Percentiles rank a stretch among this genome's conserved stretches.
phyloP scores from a whole-genome alignment of 2,888 invertebrate genomes.

The Drosophila melanocephala region DNA sequence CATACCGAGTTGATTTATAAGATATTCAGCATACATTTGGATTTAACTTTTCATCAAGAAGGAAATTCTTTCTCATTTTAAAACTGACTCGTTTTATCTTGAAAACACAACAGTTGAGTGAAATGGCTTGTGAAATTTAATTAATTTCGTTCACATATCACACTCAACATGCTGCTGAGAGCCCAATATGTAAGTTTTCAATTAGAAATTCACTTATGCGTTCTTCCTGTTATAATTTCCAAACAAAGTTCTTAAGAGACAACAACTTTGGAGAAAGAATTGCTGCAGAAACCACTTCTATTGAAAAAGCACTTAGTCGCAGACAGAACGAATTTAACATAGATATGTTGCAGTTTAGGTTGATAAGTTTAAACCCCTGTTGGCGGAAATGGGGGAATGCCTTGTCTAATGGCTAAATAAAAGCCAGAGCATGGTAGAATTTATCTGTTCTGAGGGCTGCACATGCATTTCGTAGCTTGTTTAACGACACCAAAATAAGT shows the following conservation, averaged over 20 bases:
- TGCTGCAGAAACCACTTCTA: conserved; percentile 45
- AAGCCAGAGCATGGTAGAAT: conserved; percentile 23
- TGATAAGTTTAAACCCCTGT: conserved; percentile 23
- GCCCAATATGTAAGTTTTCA: conserved; percentile 45
- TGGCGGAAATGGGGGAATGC: neutral
- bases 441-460: conserved; percentile 47
- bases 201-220: conserved; percentile 55
- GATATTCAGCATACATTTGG: conserved; percentile 20
- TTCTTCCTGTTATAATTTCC: conserved; percentile 32
- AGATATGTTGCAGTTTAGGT: conserved; percentile 34
- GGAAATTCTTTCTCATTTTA: neutral
- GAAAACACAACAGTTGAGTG: conserved; percentile 14
- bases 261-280: conserved; percentile 35
- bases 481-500: conserved; percentile 66
- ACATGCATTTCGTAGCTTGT: conserved; percentile 73
- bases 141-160: conserved; percentile 39
- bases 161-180: neutral
- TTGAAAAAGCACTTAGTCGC: conserved; percentile 74
- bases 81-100: neutral
- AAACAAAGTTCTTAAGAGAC: conserved; percentile 17
- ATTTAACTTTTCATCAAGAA: conserved; percentile 24
- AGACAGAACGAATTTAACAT: conserved; percentile 63
- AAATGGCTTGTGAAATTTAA: conserved; percentile 39
- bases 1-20: conserved; percentile 55
- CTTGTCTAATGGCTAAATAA: conserved; percentile 59